These are phyloP conservation scores for Eubucco bourcierii DNA, from an alignment of 2,113 vertebrate genomes.

Conservation along the genomic window DNA sequence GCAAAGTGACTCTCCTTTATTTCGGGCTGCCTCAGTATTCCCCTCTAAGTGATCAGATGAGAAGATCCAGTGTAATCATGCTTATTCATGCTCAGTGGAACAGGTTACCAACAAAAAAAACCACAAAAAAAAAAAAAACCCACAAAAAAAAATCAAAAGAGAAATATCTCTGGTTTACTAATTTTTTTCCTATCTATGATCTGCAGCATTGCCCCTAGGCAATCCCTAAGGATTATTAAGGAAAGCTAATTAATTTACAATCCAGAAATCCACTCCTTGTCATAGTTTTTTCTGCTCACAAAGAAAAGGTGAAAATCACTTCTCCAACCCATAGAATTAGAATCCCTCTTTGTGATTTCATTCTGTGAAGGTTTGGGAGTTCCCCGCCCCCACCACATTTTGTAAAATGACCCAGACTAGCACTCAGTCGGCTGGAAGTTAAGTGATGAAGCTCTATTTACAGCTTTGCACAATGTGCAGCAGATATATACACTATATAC, in stretches of 20 bases:
- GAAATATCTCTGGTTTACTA: not conserved
- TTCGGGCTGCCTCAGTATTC: not conserved
- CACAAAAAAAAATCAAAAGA: not conserved
- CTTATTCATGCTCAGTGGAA: not conserved
- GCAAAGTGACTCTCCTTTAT: not conserved
- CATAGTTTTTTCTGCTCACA: not conserved
- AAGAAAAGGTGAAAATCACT: not conserved
- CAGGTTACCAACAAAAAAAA: not conserved
- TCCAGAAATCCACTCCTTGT: not conserved
- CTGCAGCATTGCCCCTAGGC: not conserved
- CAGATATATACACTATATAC: no score
- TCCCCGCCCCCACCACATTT: no score
- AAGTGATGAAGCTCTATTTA: no score
- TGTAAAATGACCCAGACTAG: no score
- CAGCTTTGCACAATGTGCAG: no score
- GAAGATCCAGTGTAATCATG: not conserved
- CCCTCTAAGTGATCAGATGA: not conserved
- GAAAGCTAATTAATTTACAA: not conserved
- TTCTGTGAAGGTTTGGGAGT: no score
- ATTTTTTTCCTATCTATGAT: not conserved
- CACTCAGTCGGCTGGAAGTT: no score
- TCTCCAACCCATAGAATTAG: not conserved
- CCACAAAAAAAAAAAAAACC: no score
- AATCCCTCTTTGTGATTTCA: not conserved
- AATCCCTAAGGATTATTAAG: not conserved